Evolutionary conservation across 2,113 vertebrate species (phyloP).

Genomic region (Agelaius phoeniceus): DNA sequence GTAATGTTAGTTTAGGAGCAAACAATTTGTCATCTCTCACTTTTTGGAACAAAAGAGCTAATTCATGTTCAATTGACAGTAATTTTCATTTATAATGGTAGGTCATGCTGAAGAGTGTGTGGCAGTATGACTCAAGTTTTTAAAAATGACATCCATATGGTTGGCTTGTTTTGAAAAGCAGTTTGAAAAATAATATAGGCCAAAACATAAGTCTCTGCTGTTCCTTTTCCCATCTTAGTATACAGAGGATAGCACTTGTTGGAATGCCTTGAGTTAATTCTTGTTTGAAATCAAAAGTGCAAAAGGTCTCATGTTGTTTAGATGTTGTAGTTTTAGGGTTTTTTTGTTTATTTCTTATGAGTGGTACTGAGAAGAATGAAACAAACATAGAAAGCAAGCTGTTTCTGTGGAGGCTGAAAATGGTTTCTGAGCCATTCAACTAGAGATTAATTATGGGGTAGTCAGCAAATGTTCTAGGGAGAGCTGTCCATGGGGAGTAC

Average conservation of each 20-base stretch:
- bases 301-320: neutral
- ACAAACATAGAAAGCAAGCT: neutral
- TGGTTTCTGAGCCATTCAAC: neutral
- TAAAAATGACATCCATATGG: slow-evolving; percentile 6
- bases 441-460: neutral
- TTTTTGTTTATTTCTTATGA: neutral
- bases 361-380: neutral
- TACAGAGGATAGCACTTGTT: neutral
- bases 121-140: slow-evolving; percentile 19
- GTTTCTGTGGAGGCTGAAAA: neutral
- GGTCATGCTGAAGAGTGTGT: neutral
- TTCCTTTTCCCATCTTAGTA: neutral
- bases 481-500: neutral
- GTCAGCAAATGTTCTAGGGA: neutral
- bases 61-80: slow-evolving; percentile 7
- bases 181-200: neutral
- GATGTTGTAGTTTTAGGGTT: neutral
- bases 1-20: neutral
- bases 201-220: neutral
- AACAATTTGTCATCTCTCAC: neutral
- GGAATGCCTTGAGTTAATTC: neutral
- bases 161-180: slow-evolving; percentile 24
- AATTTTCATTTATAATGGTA: neutral
- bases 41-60: neutral
- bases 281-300: neutral